Conservation (phyloP, 2,888 invertebrate genomes). For the Notodromas monacha region DNA sequence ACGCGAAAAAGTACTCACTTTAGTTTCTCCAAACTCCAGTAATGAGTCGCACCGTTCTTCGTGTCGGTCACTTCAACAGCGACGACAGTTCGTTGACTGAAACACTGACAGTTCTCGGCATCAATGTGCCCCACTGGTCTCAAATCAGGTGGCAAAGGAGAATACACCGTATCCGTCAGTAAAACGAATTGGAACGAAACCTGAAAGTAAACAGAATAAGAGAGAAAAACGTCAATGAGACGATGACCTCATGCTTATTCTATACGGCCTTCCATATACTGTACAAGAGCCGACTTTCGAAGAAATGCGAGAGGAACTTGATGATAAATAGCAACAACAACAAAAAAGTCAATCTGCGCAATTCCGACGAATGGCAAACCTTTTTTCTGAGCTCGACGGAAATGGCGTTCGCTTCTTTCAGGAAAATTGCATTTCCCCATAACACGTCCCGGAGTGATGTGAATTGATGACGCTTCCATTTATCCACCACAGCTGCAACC, state of each 20-base stretch:
- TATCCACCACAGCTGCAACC: conserved; percentile 79
- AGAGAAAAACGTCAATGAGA: no score
- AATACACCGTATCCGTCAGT: conserved; percentile 83
- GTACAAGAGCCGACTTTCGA: no score
- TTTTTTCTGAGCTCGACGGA: conserved; percentile 96
- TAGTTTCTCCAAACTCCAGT: conserved; percentile 92
- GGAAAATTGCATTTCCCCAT: conserved; percentile 97
- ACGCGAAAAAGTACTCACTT: conserved; percentile 35
- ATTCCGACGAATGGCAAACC: conserved; percentile 19
- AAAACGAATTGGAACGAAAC: conserved; percentile 96
- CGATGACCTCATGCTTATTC: no score
- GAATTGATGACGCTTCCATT: conserved; percentile 98
- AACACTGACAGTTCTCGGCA: conserved; percentile 26
- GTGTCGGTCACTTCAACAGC: conserved; percentile 95
- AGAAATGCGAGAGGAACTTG: conserved; percentile 4
- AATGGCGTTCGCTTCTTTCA: conserved; percentile 98
- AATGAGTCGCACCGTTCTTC: conserved; percentile 96
- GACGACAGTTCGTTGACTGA: conserved; percentile 65
- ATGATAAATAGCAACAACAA: neutral
- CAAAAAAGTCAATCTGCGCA: conserved; percentile 1
- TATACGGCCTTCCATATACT: no score
- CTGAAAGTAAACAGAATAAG: conserved; percentile 17
- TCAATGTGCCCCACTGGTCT: conserved; percentile 19
- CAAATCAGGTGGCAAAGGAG: conserved; percentile 69
- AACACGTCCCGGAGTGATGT: conserved; percentile 89